Base-by-base conservation (phyloP, 2,888 invertebrate species). In the Eulithis testata region DNA sequence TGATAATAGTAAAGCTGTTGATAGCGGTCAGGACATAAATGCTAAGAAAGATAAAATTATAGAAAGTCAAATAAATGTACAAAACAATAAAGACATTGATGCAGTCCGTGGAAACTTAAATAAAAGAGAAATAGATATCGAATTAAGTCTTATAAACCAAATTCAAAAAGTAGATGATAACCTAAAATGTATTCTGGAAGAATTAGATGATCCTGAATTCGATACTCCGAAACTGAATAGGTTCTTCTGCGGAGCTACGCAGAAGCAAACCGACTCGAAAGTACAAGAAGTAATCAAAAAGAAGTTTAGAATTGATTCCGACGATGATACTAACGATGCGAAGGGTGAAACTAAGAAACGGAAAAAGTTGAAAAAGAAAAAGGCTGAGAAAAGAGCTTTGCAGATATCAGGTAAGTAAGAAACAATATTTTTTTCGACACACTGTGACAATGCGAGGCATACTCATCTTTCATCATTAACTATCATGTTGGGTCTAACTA, bases 321-420 rank as follows among this genome's bases (percentile, higher is more conserved):
- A 92, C 76, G 91, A 91, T 60, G 90, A 90, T 65, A 66, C 51
- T 0, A 77, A 76, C 66, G 84, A 82, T 57, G 68, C 31, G 9
- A 50, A 66, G 12, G 60, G 36, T 59, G 69, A 65, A 31, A 51
- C 69, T 11, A 83, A 76, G 40, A 88, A 81, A 65, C 86, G 82
- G 60, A 94, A 93, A 68, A 93, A 88, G 63, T 47, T 81, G 0
- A 91, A 88, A 63, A 91, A 85, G 74, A 87, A 78, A 61, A 90
- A 84, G 63, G 70, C 74, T 0, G 86, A 91, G 69, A 75, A 85
- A 74, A 87, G 83, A 36, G 90, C 88, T 8, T 70, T 93, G 40
- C 89, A 90, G 66, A 89, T 93, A 69, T 93, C 93, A 75, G 93
- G 93, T 93, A 77, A 62, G 21, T 12, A 49, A 49, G n/a, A n/a